Conservation (phyloP, 2,888 invertebrate genomes). For the Flexamia atlantica region DNA sequence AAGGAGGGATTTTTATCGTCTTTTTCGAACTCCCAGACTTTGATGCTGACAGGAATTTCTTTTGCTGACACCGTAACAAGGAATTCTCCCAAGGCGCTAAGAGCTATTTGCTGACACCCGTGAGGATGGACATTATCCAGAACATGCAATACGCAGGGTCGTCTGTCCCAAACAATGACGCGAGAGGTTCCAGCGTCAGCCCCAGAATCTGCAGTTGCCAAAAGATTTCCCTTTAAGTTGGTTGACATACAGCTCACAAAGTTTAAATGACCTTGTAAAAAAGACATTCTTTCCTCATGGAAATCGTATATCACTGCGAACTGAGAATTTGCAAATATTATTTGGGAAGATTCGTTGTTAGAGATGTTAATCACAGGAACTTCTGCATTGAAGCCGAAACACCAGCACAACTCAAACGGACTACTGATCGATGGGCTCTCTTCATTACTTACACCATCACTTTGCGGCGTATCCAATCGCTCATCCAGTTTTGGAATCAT, state of each 20-base stretch:
- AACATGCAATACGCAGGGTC: background rate
- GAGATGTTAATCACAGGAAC: constrained; percentile 18
- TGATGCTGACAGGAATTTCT: background rate
- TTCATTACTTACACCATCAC: background rate
- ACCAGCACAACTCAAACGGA: constrained; percentile 18
- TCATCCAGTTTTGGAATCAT: background rate
- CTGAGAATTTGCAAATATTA: constrained; percentile 25
- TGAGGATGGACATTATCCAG: background rate
- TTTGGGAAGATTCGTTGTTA: background rate
- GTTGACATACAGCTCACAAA: background rate
- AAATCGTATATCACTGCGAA: constrained; percentile 23
- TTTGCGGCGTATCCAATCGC: background rate
- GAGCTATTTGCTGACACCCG: background rate
- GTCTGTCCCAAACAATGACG: constrained; percentile 10
- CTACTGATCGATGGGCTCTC: background rate
- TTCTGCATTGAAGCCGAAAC: constrained; percentile 37
- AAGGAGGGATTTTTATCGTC: background rate
- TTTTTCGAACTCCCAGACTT: constrained; percentile 1
- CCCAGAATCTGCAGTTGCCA: background rate
- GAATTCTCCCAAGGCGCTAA: background rate
- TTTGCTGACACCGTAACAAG: background rate
- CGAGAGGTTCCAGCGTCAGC: background rate
- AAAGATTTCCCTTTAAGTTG: background rate
- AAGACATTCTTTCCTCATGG: constrained; percentile 27
- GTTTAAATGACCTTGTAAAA: constrained; percentile 34